Base-by-base conservation (phyloP, 2,888 invertebrate genomes). In the Kuschelorhynchus macadamiae region DNA sequence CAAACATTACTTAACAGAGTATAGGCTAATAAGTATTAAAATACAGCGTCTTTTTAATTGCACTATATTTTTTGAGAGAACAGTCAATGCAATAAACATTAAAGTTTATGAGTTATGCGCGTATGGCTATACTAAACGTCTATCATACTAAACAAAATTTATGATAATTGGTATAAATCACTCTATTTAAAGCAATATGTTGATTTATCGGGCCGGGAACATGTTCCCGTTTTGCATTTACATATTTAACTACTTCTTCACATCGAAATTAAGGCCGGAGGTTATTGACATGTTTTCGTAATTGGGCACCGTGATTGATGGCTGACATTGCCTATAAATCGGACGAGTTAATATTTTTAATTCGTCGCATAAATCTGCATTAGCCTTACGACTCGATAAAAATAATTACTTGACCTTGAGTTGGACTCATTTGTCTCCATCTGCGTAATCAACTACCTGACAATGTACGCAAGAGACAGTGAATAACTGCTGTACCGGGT, bases 161-260 rank as follows among this genome's bases (percentile, higher is more conserved):
- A 75, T 63, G 73, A 72, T 76, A 74, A 76, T 74, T 73, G 75
- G 68, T 67, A 76, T 76, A 75, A 76, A 76, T 76, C 76, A 75
- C 73, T 76, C 70, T 70, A 75, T 76, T 74, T 72, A 75, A 72
- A 74, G 67, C 67, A 71, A 73, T 71, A 69, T 56, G 66, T 71
- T 71, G 71, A 71, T 71, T 71, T 71, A 71, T 55, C 32, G 30
- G 66, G 42, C 49, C 62, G 61, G 61, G 56, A 65, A 62, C 70
- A 61, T 67, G 66, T 61, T 50, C 57, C 49, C 49, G 14, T 21
- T 42, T 55, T 36, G 56, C 61, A 70, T 70, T 70, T 67, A 57
- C 70, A 70, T 70, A 70, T 65, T 69, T 65, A 69, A 69, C 69
- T 63, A 70, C 67, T 70, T 66, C 70, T 70, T 70, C 67, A 62